These are phyloP conservation scores for Hyperoodon ampullatus DNA, from an alignment of 2,113 vertebrate species.

Conservation along the genomic window DNA sequence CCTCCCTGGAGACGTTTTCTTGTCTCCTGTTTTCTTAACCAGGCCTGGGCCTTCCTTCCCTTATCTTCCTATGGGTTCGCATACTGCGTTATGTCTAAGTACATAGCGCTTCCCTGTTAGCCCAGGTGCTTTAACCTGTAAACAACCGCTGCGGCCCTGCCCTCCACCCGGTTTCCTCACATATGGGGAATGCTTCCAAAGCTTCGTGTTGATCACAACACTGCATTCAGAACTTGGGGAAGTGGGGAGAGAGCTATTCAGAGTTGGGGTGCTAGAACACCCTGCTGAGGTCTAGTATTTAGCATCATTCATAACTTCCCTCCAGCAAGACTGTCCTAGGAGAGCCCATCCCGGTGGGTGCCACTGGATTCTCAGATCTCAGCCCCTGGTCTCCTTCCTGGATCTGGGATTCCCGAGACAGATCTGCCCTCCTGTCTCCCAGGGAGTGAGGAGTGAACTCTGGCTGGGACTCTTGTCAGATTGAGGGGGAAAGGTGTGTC, in stretches of 20 bases:
- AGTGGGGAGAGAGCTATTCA: not conserved
- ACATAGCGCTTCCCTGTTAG: not conserved
- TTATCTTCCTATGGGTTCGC: not conserved
- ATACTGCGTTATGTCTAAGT: not conserved
- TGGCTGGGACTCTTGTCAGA: conserved; percentile 61
- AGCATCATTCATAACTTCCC: not conserved
- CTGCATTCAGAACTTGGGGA: not conserved
- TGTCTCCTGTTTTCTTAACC: not conserved
- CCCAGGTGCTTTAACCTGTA: not conserved
- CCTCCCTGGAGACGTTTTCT: not conserved
- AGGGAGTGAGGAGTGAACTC: conserved; percentile 69
- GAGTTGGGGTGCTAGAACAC: not conserved
- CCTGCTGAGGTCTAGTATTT: not conserved
- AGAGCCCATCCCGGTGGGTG: not conserved
- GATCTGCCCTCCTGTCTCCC: not conserved
- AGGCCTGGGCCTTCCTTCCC: conserved; percentile 44
- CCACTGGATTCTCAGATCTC: not conserved
- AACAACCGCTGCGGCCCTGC: not conserved
- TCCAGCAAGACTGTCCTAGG: not conserved
- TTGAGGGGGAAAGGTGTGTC: conserved; percentile 41
- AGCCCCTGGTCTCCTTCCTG: not conserved
- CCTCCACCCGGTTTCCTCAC: not conserved
- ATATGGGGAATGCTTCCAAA: not conserved
- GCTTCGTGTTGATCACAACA: not conserved
- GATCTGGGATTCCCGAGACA: conserved; percentile 4